Conservation (phyloP, 2,888 invertebrate genomes). For the Furcula furcula region DNA sequence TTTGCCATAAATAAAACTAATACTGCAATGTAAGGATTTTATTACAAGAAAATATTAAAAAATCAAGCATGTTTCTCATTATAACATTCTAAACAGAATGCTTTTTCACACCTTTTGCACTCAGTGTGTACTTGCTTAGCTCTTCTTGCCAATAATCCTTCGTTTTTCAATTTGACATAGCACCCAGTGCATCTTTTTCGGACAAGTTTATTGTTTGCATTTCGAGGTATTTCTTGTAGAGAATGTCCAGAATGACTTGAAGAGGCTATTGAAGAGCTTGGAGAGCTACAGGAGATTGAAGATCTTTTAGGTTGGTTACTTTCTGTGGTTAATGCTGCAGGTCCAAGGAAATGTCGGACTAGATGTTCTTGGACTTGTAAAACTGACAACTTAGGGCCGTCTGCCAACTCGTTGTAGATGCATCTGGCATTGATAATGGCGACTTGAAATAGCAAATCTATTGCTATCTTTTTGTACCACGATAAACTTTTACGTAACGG, state of each 20-base stretch:
- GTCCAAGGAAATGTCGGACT: slow-evolving; percentile 9
- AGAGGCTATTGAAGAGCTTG: slow-evolving; percentile 5
- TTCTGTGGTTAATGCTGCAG: slow-evolving; percentile 16
- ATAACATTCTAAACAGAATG: slow-evolving; percentile 14
- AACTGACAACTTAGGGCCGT: slow-evolving; percentile 12
- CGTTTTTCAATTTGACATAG: slow-evolving; percentile 20
- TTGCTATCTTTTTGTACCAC: slow-evolving; percentile 19
- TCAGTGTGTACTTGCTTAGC: slow-evolving; percentile 23
- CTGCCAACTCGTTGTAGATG: slow-evolving; percentile 13
- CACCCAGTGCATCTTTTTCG: slow-evolving; percentile 21
- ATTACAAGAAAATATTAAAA: slow-evolving; percentile 2
- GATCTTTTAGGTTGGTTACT: slow-evolving; percentile 8
- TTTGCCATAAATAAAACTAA: background rate
- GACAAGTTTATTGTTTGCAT: slow-evolving; percentile 10
- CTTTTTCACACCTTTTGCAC: slow-evolving; percentile 19
- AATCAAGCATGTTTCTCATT: slow-evolving; percentile 16
- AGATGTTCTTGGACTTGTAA: slow-evolving; percentile 20
- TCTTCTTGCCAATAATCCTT: slow-evolving; percentile 14
- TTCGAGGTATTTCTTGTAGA: slow-evolving; percentile 19
- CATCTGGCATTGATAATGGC: slow-evolving; percentile 15
- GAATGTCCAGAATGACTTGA: slow-evolving; percentile 2
- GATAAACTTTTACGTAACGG: slow-evolving; percentile 18
- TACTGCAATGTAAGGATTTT: background rate
- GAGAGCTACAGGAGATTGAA: slow-evolving; percentile 9
- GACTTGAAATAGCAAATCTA: slow-evolving; percentile 15